These are phyloP conservation scores for Capitella teleta DNA, from an alignment of 1,140 invertebrate species.

Conservation along the genomic window DNA sequence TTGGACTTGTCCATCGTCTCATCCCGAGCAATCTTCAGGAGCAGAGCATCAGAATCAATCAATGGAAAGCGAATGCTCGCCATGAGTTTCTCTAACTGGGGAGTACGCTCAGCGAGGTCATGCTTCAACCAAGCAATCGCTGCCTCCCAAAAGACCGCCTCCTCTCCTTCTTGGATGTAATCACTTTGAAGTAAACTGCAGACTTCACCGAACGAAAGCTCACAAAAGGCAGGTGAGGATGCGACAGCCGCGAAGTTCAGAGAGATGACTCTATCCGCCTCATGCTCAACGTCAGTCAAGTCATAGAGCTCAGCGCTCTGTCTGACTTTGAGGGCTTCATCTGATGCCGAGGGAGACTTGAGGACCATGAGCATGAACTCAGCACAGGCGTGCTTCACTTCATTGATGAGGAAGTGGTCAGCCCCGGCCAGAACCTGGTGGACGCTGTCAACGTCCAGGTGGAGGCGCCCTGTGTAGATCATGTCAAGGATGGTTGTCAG, in stretches of 20 bases:
- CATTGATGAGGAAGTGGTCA: slow-evolving; percentile 2
- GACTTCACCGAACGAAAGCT: not conserved
- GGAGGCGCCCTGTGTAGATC: not conserved
- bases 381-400: slow-evolving; percentile 3
- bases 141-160: slow-evolving; percentile 6
- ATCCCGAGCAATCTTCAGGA: not conserved
- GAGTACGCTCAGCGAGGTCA: not conserved
- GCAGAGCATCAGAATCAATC: not conserved
- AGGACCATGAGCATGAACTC: slow-evolving; percentile 6
- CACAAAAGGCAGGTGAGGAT: slow-evolving; percentile 3
- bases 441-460: slow-evolving; percentile 1
- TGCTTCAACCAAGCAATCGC: slow-evolving; percentile 1
- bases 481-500: not conserved
- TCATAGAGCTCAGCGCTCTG: slow-evolving; percentile 4
- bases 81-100: not conserved
- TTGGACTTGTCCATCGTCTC: not conserved
- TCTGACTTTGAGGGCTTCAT: slow-evolving; percentile 1
- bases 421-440: slow-evolving; percentile 2
- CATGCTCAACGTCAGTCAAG: slow-evolving; percentile 1
- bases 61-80: slow-evolving; percentile 4
- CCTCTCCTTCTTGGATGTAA: slow-evolving; percentile 5
- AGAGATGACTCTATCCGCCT: slow-evolving; percentile 4
- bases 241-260: slow-evolving; percentile 2
- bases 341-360: not conserved
- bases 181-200: slow-evolving; percentile 2